Base-by-base conservation (phyloP, 35 echinoderm and acorn worm species). In the Amphiura filiformis region DNA sequence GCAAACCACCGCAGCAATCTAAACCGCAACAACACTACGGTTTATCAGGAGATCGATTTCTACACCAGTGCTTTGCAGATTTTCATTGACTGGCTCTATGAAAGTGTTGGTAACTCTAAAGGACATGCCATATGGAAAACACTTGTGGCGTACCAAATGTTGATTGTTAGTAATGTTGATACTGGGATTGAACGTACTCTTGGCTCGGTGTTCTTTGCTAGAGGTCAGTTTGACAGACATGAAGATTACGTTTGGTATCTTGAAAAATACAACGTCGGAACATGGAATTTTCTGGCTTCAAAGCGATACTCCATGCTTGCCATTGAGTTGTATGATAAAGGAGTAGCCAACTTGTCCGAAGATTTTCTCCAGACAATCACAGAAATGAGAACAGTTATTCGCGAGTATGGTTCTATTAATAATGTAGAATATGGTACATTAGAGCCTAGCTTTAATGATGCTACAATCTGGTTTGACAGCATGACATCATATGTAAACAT, bases 51-150 rank as follows among this genome's bases (percentile, higher is more conserved):
- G 56, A 90, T 94, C 34, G 42, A 87, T 18, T 90, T 94, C 80
- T 94, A 47, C 44, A 94, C 93, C 36, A 88, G 90, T 56, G 52
- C 79, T 15, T 76, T 94, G 3, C 93, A 89, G 35, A 90, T 90
- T 31, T 87, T 90, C 65, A 94, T 94, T 39, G 93, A 94, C 65
- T 94, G 93, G 93, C 76, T 94, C 23, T 94, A 94, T 42, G 93
- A 90, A 47, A 90, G 88, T 52, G 78, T 90, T 1, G 93, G 93
- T 34, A 94, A 94, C 65, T 94, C 93, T 32, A 86, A 90, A 61
- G 93, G 93, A 0, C 76, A 85, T 77, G 93, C 78, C 7, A 35
- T 90, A 30, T 90, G 93, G 88, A 87, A 88, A 79, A 90, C 81
- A 20, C 65, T 94, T 37, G 93, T 90, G 34, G 88, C 93, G 0